Conservation (phyloP, 2,888 invertebrate species). For the Celastrina argiolus region DNA sequence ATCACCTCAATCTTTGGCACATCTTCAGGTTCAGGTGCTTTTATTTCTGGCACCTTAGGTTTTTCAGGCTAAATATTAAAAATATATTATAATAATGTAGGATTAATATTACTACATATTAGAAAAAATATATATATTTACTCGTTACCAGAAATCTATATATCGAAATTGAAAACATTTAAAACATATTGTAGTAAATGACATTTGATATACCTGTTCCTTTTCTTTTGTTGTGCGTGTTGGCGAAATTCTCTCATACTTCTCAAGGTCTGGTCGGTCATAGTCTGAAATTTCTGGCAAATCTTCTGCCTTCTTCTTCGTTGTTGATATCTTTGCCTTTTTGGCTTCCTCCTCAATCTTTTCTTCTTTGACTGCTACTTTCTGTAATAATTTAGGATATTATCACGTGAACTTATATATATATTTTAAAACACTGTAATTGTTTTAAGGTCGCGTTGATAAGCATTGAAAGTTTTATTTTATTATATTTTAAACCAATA, state of each 20-base stretch:
- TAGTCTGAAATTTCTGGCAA: conserved; percentile 84
- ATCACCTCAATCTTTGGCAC: conserved; percentile 90
- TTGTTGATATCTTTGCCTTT: conserved; percentile 66
- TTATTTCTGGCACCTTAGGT: conserved; percentile 82
- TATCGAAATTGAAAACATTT: not conserved
- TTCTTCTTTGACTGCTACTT: conserved; percentile 68
- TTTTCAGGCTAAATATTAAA: conserved; percentile 37
- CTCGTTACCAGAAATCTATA: too few species aligned
- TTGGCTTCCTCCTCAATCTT: conserved; percentile 66
- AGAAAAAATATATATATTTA: too few species aligned
- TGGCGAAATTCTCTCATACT: conserved; percentile 79
- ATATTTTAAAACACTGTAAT: too few species aligned
- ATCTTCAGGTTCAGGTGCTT: conserved; percentile 80
- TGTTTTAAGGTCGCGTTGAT: too few species aligned
- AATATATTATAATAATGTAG: not conserved
- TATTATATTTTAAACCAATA: too few species aligned
- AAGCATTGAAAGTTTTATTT: too few species aligned
- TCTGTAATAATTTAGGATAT: conserved; percentile 52
- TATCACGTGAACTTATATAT: not conserved
- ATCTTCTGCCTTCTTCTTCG: conserved; percentile 76
- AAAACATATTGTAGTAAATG: too few species aligned
- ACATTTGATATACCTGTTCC: conserved; percentile 42
- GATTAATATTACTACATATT: not conserved
- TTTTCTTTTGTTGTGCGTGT: conserved; percentile 70
- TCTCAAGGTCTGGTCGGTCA: conserved; percentile 85